Conservation (phyloP, 2,113 vertebrate species). For the Sigmodon hispidus region DNA sequence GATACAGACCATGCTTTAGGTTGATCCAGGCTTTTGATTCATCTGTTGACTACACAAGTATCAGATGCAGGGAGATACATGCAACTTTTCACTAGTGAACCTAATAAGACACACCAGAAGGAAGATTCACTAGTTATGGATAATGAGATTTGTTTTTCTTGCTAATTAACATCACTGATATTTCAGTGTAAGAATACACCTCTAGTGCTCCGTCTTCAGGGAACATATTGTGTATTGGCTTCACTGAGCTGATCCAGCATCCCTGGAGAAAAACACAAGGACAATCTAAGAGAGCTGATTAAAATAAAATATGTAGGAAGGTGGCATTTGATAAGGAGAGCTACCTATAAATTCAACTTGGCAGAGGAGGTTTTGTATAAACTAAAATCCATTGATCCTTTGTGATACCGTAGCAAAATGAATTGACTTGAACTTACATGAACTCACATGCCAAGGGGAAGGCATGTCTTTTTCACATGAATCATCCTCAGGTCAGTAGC, state of each 20-base stretch:
- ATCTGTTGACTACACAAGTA: neutral
- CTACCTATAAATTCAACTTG: neutral
- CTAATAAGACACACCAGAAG: neutral
- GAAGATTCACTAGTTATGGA: neutral
- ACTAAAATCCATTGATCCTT: neutral
- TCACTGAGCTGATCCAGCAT: neutral
- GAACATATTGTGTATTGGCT: neutral
- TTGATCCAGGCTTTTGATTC: neutral
- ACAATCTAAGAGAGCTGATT: neutral
- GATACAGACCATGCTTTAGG: neutral
- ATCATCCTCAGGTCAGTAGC: constrained; percentile 14
- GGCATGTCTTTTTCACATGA: neutral
- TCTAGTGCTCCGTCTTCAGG: neutral
- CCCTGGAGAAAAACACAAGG: neutral
- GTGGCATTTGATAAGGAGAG: neutral
- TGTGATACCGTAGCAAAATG: neutral
- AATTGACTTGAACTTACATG: neutral
- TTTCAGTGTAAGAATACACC: neutral
- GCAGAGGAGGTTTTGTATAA: neutral
- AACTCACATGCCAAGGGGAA: neutral
- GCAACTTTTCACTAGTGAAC: neutral
- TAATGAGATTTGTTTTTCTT: neutral
- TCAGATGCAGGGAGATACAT: neutral
- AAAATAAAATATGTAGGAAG: neutral
- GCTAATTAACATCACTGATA: neutral